phyloP scores from a whole-genome alignment of 2,113 vertebrate species.

The Muntiacus reevesi region DNA sequence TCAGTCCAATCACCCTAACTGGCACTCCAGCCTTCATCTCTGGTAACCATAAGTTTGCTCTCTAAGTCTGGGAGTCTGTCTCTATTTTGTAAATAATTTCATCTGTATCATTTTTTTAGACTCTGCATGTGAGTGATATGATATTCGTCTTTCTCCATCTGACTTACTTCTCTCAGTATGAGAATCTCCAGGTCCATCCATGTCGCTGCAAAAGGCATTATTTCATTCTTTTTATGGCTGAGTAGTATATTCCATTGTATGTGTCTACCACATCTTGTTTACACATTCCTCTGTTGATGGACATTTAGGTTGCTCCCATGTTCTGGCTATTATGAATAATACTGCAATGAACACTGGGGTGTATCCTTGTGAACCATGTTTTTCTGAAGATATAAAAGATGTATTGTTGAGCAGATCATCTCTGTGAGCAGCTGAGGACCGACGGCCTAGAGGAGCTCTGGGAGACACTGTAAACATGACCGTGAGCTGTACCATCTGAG shows the following conservation, averaged over 20 bases:
- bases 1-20: neutral
- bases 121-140: neutral
- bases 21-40: neutral
- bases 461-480: neutral
- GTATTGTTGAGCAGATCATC: neutral
- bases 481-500: neutral
- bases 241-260: rapidly evolving
- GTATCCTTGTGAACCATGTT: neutral
- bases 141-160: neutral
- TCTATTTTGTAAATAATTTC: neutral
- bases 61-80: neutral
- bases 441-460: neutral
- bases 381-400: neutral
- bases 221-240: neutral
- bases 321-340: neutral
- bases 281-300: neutral
- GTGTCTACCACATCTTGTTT: neutral
- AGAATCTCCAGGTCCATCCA: neutral
- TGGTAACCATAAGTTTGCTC: neutral
- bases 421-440: neutral
- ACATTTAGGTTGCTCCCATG: neutral
- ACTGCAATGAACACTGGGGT: neutral
- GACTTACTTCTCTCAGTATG: neutral
- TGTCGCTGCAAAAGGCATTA: neutral
- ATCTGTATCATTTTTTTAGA: neutral